Conservation (phyloP, 2,797 vertebrate species). For the Myotis pilosus region DNA sequence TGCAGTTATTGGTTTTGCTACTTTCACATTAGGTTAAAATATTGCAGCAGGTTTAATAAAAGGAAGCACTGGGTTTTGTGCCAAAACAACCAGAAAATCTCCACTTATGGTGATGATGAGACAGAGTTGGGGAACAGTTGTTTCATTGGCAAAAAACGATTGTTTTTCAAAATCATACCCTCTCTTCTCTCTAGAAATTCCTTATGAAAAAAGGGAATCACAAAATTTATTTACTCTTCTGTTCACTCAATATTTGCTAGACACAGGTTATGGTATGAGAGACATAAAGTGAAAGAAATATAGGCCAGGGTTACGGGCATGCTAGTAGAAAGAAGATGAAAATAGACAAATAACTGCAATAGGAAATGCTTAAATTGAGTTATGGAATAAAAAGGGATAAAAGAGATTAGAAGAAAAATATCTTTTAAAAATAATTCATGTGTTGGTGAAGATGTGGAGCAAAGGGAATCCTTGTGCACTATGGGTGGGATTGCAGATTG, state of each 20-base stretch:
- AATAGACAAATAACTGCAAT: not conserved
- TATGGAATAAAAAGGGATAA: not conserved
- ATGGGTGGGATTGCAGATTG: not conserved
- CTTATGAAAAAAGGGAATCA: not conserved
- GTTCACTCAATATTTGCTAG: not conserved
- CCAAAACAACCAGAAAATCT: not conserved
- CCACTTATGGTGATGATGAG: not conserved
- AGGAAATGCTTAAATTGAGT: not conserved
- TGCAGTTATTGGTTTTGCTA: conserved; percentile 29
- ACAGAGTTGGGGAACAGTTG: not conserved
- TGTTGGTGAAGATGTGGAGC: not conserved
- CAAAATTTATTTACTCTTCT: not conserved
- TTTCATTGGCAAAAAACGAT: conserved; percentile 33
- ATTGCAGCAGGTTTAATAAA: conserved; percentile 31
- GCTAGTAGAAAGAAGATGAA: conserved; percentile 5
- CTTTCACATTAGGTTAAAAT: conserved; percentile 50
- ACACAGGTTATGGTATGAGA: not conserved
- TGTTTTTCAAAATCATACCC: not conserved
- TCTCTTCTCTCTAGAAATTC: not conserved
- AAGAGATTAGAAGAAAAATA: not conserved
- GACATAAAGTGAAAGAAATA: not conserved
- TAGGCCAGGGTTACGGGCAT: not conserved
- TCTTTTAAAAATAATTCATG: not conserved
- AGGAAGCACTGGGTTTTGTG: conserved; percentile 2
- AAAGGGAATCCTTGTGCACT: not conserved